A percentile compares a stretch with the other conserved stretches of the same genome.
Evolutionary conservation across 2,113 vertebrate genomes (phyloP).

Genomic region (Alaudala cheleensis): DNA sequence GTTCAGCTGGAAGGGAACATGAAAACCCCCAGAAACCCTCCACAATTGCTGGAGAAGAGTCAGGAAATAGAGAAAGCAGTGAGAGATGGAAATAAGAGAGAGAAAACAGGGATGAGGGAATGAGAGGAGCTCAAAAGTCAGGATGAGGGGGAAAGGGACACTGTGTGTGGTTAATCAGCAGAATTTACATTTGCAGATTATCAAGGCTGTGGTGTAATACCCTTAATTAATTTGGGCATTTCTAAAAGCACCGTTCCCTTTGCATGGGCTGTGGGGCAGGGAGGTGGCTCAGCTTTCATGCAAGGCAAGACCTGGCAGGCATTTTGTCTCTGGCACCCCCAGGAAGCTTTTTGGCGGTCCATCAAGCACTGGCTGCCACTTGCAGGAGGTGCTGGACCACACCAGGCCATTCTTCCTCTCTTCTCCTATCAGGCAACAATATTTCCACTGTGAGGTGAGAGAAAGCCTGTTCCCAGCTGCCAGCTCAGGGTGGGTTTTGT

Average conservation of each 20-base stretch:
- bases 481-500: neutral
- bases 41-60: accelerated
- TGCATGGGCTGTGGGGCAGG: neutral
- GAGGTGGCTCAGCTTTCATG: neutral
- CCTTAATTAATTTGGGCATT: neutral
- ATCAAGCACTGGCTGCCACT: neutral
- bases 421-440: neutral
- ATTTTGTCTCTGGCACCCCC: neutral
- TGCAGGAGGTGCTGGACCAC: neutral
- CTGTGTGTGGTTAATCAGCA: neutral
- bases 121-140: neutral
- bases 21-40: neutral
- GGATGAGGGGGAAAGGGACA: neutral
- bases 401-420: neutral
- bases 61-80: neutral
- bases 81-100: neutral
- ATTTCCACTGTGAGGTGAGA: neutral
- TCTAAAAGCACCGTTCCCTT: neutral
- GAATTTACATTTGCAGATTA: neutral
- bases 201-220: neutral
- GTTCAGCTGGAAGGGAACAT: neutral
- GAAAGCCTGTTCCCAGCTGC: neutral
- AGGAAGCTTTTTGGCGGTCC: neutral
- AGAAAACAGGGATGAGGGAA: neutral
- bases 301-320: neutral